Base-by-base conservation (phyloP, 1,140 invertebrate genomes). In the Nephotettix cincticeps region DNA sequence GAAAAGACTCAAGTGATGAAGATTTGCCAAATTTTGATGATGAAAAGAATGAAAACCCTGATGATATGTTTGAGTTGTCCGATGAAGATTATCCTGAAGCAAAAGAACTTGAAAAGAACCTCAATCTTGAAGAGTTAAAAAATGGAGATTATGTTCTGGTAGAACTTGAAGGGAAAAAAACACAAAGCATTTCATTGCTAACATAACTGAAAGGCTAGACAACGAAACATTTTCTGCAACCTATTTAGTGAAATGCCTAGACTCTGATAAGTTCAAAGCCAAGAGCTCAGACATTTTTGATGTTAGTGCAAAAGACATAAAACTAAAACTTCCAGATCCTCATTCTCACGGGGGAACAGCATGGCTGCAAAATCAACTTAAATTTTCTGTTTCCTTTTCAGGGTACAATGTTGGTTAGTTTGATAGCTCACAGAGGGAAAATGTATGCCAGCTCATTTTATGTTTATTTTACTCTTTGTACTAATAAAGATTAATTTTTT, bases 221-320 rank as follows among this genome's bases (percentile, higher is more conserved):
- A 30, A 28, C 23, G 61, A 29, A 11, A 29, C 32, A 29, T 64
- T 64, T 64, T 30, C 32, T 21, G 61, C 29, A 17, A 27, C 28
- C 23, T 64, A 64, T 64, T 28, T 64, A 19, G 32, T 30, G 29
- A 64, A 64, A 28, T 64, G 61, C 19, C 21, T 64, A 21, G 61
- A 29, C 32, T 27, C 21, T 4, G 32, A 64, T 23, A 64, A 29
- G 32, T 64, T 64, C 17, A 64, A 29, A 64, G 61, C 28, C 23
- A 64, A 64, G 32, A 32, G 32, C 32, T 19, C 61, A 3, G 32
- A 64, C 9, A 28, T 64, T 4, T 27, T 27, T 64, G 61, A 64
- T 30, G 28, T 64, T 27, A 30, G 19, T 27, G 61, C 6, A 27
- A 32, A 64, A 64, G 14, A 56, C 51, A 56, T 56, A 23, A 56